Percentiles rank a stretch among this genome's conserved stretches.
Conservation (phyloP, 2,113 vertebrate genomes). For the Redunca redunca region DNA sequence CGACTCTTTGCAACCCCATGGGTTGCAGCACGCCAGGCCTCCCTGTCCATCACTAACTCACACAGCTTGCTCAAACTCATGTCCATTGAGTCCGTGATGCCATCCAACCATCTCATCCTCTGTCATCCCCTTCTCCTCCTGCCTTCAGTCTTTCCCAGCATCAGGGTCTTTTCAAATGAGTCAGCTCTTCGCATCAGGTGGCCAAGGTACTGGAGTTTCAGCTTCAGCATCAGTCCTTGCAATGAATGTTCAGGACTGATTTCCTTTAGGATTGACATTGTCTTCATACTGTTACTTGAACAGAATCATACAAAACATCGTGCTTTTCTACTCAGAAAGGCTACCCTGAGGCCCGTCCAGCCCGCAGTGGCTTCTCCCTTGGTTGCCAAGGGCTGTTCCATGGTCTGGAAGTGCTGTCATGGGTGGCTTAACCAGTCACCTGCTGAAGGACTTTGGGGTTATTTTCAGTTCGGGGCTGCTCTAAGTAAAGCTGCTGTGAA, state of each 20-base stretch:
- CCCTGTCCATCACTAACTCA: not conserved
- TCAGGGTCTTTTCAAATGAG: not conserved
- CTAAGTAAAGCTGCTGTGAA: not conserved
- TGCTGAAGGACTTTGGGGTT: not conserved
- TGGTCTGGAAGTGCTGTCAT: fast-evolving
- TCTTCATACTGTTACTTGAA: not conserved
- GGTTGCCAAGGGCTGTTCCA: not conserved
- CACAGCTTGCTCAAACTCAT: not conserved
- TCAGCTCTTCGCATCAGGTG: not conserved
- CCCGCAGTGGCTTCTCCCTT: not conserved
- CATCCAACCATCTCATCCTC: not conserved
- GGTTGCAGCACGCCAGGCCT: not conserved
- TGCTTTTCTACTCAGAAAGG: not conserved
- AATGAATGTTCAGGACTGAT: not conserved
- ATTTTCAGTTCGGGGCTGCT: not conserved
- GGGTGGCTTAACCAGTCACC: not conserved
- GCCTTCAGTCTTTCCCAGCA: not conserved
- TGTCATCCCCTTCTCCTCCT: not conserved
- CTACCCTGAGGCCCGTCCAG: not conserved
- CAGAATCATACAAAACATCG: not conserved
- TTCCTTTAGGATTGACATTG: not conserved
- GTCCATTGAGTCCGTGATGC: not conserved
- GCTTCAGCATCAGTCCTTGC: not conserved
- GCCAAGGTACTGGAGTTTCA: not conserved
- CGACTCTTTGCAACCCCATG: not conserved